These are phyloP conservation scores for Danaus plexippus DNA, from an alignment of 1,140 invertebrate genomes.

Conservation along the genomic window DNA sequence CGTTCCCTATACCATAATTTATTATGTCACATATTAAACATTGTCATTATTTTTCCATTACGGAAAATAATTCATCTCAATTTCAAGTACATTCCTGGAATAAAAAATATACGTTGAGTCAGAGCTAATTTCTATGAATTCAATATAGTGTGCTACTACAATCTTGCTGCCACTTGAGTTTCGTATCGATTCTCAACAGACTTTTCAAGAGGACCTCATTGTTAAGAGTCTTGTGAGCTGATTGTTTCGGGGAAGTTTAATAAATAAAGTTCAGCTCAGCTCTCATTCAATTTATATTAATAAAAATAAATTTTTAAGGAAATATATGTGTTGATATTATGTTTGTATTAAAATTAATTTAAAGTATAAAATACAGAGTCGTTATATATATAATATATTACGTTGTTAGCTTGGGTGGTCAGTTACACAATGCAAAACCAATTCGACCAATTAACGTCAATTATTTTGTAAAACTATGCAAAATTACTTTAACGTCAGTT, in stretches of 20 bases:
- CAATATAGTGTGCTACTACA: constrained; percentile 1
- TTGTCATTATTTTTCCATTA: constrained; percentile 2
- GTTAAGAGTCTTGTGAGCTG: no score
- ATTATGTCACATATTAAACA: constrained; percentile 1
- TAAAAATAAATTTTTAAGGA: no score
- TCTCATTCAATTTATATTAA: no score
- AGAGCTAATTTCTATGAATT: constrained; percentile 6
- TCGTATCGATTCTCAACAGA: constrained; percentile 9
- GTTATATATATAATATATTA: constrained; percentile 11
- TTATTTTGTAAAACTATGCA: constrained; percentile 7
- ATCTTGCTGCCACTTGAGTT: constrained; percentile 12
- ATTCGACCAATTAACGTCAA: constrained; percentile 22
- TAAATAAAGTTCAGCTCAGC: no score
- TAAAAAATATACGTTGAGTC: constrained; percentile 9
- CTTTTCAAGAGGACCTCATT: constrained; percentile 11
- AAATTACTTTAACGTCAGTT: no score
- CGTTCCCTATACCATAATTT: no score
- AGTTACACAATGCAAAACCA: constrained; percentile 24
- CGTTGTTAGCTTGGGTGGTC: constrained; percentile 25
- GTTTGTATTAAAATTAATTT: no score
- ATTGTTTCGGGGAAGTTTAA: no score
- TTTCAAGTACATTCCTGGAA: background rate
- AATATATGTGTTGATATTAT: no score
- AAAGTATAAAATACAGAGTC: background rate
- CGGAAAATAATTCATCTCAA: background rate